Evolutionary conservation across 1,140 invertebrate species (phyloP).

Genomic region (fruit fly (Drosophila melanogaster)): DNA sequence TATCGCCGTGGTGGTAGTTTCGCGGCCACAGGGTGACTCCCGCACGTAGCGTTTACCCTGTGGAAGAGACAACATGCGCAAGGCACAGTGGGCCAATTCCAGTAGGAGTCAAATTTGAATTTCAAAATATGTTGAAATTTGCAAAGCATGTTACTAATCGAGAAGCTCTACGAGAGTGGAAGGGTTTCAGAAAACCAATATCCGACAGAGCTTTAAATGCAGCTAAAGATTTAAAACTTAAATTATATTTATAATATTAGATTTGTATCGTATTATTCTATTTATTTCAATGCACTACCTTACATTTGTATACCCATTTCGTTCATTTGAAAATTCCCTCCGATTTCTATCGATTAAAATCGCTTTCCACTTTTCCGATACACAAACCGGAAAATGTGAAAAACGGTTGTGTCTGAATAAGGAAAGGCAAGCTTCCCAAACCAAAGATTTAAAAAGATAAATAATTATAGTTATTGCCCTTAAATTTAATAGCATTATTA

Average conservation of each 20-base stretch:
- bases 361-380: neutral
- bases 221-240: too few relatives aligned
- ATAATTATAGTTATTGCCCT: too few relatives aligned
- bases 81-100: neutral
- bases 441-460: too few relatives aligned
- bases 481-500: too few relatives aligned
- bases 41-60: neutral
- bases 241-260: too few relatives aligned
- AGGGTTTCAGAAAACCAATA: too few relatives aligned
- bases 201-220: too few relatives aligned
- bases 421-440: too few relatives aligned
- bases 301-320: neutral
- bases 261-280: too few relatives aligned
- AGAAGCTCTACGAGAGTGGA: too few relatives aligned
- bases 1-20: slow-evolving; percentile 13
- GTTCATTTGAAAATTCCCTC: neutral
- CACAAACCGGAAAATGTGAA: neutral
- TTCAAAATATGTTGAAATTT: neutral
- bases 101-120: neutral
- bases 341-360: neutral
- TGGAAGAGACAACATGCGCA: neutral
- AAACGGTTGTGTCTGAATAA: neutral
- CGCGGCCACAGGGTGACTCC: slow-evolving; percentile 10
- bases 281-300: neutral
- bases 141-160: too few relatives aligned